Evolutionary conservation across 2,888 invertebrate genomes (phyloP).

Genomic region (Acrobasis consociella): DNA sequence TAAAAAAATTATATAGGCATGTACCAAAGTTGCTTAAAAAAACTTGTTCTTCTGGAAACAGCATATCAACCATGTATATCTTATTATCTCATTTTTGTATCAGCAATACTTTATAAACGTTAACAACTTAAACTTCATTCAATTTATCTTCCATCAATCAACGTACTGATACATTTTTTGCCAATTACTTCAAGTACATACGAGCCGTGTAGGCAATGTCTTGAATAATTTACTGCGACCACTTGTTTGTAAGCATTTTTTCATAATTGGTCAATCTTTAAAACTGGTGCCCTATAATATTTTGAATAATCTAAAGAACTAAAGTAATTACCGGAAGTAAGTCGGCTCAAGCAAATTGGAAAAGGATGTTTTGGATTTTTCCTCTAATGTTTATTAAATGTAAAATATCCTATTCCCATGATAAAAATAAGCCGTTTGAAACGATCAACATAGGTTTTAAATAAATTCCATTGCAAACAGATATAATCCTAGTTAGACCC

Average conservation of each 20-base stretch:
- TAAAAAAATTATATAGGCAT: too few relatives aligned
- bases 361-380: too few relatives aligned
- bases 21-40: too few relatives aligned
- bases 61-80: not conserved
- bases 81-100: not conserved
- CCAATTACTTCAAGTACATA: not conserved
- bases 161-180: not conserved
- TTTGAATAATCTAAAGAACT: too few relatives aligned
- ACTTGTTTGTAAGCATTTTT: not conserved
- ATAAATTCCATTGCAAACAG: too few relatives aligned
- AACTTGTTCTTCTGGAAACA: not conserved
- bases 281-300: not conserved
- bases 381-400: too few relatives aligned
- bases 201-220: not conserved
- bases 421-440: too few relatives aligned
- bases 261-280: not conserved
- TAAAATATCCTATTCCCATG: too few relatives aligned
- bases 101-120: not conserved
- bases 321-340: too few relatives aligned
- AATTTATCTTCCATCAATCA: not conserved
- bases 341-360: too few relatives aligned
- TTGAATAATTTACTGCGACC: not conserved
- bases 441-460: too few relatives aligned
- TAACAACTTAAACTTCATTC: not conserved
- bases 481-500: too few relatives aligned